Conservation (phyloP, 2,888 invertebrate species). For the Sturmia bella region DNA sequence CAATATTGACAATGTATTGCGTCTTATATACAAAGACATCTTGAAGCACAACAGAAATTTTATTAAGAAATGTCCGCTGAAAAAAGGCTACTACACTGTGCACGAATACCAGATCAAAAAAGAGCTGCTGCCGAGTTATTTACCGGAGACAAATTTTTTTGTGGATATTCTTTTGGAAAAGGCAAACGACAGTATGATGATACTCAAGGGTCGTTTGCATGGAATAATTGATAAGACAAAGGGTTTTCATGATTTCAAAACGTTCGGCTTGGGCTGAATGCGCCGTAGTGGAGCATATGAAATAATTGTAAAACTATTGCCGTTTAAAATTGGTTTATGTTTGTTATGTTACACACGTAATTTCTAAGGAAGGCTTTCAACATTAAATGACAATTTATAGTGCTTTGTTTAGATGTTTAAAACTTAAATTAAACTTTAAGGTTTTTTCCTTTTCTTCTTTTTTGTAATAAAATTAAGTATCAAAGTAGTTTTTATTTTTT, state of each 20-base stretch:
- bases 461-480: conserved; percentile 5
- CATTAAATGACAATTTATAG: background rate
- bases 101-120: conserved; percentile 77
- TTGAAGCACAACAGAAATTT: conserved; percentile 74
- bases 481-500: conserved; percentile 19
- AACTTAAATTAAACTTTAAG: conserved; percentile 10
- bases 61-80: conserved; percentile 76
- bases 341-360: conserved; percentile 25
- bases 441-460: background rate
- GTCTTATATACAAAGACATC: conserved; percentile 75
- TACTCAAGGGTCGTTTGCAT: conserved; percentile 74
- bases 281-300: background rate
- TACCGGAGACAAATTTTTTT: conserved; percentile 77
- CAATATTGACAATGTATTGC: conserved; percentile 73
- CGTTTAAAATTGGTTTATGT: background rate
- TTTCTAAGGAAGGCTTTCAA: conserved; percentile 42
- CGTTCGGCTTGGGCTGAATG: conserved; percentile 77
- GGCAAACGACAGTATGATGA: conserved; percentile 62
- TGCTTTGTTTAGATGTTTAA: conserved; percentile 34
- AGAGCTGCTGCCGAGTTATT: conserved; percentile 77
- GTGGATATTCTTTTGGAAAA: conserved; percentile 69
- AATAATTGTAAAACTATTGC: background rate
- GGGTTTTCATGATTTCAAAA: conserved; percentile 79
- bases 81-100: conserved; percentile 74
- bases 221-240: conserved; percentile 79